These are phyloP conservation scores for Tetropium fuscum DNA, from an alignment of 2,888 invertebrate species.

Conservation along the genomic window DNA sequence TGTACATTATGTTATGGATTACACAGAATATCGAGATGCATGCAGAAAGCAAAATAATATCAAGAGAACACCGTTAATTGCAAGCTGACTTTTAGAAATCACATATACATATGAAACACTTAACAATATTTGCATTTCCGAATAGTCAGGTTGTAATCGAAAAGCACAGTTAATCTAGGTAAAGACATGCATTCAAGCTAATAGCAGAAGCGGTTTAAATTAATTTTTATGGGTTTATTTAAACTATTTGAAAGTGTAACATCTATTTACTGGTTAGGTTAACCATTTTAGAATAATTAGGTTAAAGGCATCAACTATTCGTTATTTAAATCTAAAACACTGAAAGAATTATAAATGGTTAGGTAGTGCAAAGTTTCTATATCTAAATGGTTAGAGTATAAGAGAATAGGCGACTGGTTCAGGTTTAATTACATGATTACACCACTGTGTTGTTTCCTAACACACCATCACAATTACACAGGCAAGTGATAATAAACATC, in stretches of 20 bases:
- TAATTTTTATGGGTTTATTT: slow-evolving; percentile 11
- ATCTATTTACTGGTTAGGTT: slow-evolving; percentile 34
- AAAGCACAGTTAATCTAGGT: slow-evolving; percentile 5
- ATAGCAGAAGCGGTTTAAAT: slow-evolving; percentile 30
- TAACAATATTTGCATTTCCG: no score
- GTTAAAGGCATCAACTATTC: slow-evolving; percentile 36
- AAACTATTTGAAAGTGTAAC: slow-evolving; percentile 29
- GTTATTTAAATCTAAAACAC: slow-evolving; percentile 37
- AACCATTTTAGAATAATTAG: slow-evolving; percentile 34
- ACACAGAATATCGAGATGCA: no score
- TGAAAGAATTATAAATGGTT: slow-evolving; percentile 34
- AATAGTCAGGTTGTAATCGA: no score
- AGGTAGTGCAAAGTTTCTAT: slow-evolving; percentile 40
- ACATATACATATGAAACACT: no score
- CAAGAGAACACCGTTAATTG: no score
- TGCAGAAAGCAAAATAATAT: no score
- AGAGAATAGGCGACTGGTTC: slow-evolving; percentile 8
- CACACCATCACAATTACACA: no score
- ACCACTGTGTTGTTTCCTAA: no score
- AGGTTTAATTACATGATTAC: slow-evolving; percentile 14
- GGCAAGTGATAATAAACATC: no score
- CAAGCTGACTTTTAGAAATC: no score
- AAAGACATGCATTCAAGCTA: slow-evolving; percentile 15
- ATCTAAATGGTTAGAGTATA: slow-evolving; percentile 39
- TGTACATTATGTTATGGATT: no score